Conservation (phyloP, 2,113 vertebrate species). For the Toxotes jaculatrix region DNA sequence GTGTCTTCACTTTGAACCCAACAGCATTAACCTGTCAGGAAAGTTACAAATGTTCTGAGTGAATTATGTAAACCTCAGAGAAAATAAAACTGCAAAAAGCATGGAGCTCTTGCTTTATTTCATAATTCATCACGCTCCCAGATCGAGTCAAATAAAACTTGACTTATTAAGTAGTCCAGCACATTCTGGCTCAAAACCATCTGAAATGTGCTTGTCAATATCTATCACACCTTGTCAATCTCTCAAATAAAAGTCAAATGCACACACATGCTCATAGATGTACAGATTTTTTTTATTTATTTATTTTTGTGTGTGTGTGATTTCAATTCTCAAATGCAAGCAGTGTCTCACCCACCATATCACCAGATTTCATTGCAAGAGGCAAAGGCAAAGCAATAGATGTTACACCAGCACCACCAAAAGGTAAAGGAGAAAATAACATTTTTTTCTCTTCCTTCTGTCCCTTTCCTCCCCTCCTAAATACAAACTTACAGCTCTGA, state of each 20-base stretch:
- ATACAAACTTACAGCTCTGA: constrained; percentile 53
- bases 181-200: constrained; percentile 53
- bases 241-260: constrained; percentile 56
- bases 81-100: constrained; percentile 70
- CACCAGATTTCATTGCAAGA: constrained; percentile 16
- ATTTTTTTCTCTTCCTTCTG: background rate
- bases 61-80: constrained; percentile 76
- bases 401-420: constrained; percentile 84
- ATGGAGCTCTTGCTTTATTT: constrained; percentile 63
- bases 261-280: constrained; percentile 24
- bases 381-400: constrained; percentile 18
- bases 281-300: background rate
- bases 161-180: constrained; percentile 60
- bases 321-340: constrained; percentile 76
- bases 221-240: constrained; percentile 64
- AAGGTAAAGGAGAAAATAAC: constrained; percentile 67
- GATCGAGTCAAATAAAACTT: constrained; percentile 67
- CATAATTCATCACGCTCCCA: constrained; percentile 71
- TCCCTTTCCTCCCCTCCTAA: constrained; percentile 20
- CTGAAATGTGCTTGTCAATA: constrained; percentile 61
- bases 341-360: constrained; percentile 38
- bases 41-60: constrained; percentile 75
- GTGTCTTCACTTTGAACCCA: constrained; percentile 72
- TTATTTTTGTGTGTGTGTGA: constrained; percentile 18
- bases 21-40: constrained; percentile 71